A percentile compares a stretch with the other conserved stretches of the same genome.
phyloP scores from a whole-genome alignment of 1,140 invertebrate species.

The Brachionus rubens region DNA sequence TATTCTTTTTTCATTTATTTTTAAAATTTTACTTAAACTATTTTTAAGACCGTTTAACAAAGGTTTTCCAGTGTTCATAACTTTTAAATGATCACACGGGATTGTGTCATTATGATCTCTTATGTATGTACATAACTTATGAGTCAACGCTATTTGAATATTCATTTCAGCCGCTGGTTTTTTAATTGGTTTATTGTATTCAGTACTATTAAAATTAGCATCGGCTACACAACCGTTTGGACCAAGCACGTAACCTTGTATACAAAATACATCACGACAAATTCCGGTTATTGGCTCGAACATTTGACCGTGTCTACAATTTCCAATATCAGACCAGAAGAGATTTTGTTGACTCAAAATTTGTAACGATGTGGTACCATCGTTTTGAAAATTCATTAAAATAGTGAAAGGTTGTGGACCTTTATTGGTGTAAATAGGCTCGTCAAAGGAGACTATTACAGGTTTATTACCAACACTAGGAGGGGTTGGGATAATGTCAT shows the following conservation, averaged over 20 bases:
- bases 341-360: conserved; percentile 17
- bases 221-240: background rate
- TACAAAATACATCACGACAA: conserved; percentile 41
- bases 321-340: conserved; percentile 26
- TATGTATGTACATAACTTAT: background rate
- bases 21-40: background rate
- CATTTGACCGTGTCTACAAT: conserved; percentile 41
- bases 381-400: conserved; percentile 43
- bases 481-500: background rate
- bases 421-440: background rate
- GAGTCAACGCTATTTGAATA: background rate
- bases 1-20: background rate
- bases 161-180: conserved; percentile 17
- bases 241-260: conserved; percentile 17
- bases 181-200: conserved; percentile 14
- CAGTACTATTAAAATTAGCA: conserved; percentile 5
- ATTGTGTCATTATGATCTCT: background rate
- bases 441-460: background rate
- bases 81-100: background rate
- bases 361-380: conserved; percentile 35
- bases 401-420: conserved; percentile 39
- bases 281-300: conserved; percentile 5
- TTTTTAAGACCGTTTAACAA: background rate
- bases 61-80: background rate
- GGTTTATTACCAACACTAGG: conserved; percentile 1